A percentile compares a stretch with the other conserved stretches of the same genome.
phyloP scores from a whole-genome alignment of 2,888 invertebrate genomes.

The Apamea monoglypha region DNA sequence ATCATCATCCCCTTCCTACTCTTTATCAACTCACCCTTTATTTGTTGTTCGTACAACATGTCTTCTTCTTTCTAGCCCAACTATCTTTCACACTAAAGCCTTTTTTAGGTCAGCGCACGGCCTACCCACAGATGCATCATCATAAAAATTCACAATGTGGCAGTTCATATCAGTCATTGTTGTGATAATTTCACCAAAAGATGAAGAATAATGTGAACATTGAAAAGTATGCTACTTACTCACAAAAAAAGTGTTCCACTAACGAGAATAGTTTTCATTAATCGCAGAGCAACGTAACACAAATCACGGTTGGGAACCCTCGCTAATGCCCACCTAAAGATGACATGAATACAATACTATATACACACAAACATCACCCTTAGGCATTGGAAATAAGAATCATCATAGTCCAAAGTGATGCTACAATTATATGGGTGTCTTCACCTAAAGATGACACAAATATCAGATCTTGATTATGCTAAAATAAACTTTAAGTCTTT shows the following conservation, averaged over 20 bases:
- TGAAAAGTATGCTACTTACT: background rate
- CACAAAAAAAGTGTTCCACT: slow-evolving; percentile 5
- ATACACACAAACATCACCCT: slow-evolving; percentile 21
- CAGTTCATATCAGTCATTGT: background rate
- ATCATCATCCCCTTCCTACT: background rate
- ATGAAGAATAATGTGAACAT: background rate
- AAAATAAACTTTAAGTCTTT: slow-evolving; percentile 38
- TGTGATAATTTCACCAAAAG: background rate
- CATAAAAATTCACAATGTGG: background rate
- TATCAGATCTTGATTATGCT: slow-evolving; percentile 14
- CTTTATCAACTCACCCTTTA: background rate
- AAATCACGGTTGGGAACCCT: slow-evolving; percentile 34
- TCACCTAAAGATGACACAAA: slow-evolving; percentile 46
- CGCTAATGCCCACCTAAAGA: slow-evolving; percentile 38
- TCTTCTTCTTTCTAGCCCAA: background rate
- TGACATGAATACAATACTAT: slow-evolving; percentile 28
- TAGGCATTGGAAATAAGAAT: slow-evolving; percentile 3
- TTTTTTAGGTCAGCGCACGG: background rate
- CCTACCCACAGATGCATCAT: background rate
- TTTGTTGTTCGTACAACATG: too few relatives aligned
- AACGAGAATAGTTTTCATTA: slow-evolving; percentile 29
- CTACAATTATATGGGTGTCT: slow-evolving; percentile 38
- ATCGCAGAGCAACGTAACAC: slow-evolving; percentile 34
- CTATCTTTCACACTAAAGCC: background rate
- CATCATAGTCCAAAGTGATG: background rate